These are phyloP conservation scores for Timema cristinae DNA, from an alignment of 2,888 invertebrate genomes.

Conservation along the genomic window DNA sequence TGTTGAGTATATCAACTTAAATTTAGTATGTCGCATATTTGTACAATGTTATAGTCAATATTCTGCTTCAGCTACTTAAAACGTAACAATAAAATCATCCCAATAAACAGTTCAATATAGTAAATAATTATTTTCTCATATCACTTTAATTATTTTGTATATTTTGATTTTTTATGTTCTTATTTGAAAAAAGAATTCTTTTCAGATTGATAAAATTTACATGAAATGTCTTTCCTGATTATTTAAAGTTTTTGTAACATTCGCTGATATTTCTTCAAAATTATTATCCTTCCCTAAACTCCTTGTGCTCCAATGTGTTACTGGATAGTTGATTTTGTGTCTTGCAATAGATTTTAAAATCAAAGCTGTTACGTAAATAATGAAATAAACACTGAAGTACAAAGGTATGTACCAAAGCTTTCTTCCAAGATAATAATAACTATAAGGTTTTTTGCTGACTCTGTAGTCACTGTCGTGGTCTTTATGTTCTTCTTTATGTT, in stretches of 20 bases:
- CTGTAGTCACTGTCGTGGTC: constrained; percentile 25
- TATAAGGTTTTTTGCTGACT: constrained; percentile 50
- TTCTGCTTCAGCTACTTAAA: too few relatives aligned
- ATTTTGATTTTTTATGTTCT: too few relatives aligned
- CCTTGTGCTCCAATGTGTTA: constrained; percentile 16
- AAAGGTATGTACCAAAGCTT: constrained; percentile 72
- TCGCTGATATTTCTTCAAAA: constrained; percentile 2
- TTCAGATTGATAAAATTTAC: background rate
- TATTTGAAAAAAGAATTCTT: too few relatives aligned
- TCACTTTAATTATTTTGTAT: too few relatives aligned
- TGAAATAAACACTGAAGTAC: constrained; percentile 66
- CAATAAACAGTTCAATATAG: too few relatives aligned
- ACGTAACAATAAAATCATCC: too few relatives aligned
- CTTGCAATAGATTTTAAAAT: constrained; percentile 68
- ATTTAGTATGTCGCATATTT: too few relatives aligned
- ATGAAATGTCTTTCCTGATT: background rate
- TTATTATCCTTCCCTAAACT: background rate
- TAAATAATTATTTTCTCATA: too few relatives aligned
- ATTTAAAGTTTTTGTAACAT: background rate
- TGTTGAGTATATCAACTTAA: too few relatives aligned
- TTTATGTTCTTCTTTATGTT: constrained; percentile 8
- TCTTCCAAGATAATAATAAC: constrained; percentile 70
- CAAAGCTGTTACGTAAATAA: constrained; percentile 64
- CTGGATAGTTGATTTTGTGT: constrained; percentile 59
- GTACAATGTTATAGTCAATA: too few relatives aligned